Evolutionary conservation across 2,113 vertebrate genomes (phyloP).

Genomic region (Poeciliopsis prolifica): DNA sequence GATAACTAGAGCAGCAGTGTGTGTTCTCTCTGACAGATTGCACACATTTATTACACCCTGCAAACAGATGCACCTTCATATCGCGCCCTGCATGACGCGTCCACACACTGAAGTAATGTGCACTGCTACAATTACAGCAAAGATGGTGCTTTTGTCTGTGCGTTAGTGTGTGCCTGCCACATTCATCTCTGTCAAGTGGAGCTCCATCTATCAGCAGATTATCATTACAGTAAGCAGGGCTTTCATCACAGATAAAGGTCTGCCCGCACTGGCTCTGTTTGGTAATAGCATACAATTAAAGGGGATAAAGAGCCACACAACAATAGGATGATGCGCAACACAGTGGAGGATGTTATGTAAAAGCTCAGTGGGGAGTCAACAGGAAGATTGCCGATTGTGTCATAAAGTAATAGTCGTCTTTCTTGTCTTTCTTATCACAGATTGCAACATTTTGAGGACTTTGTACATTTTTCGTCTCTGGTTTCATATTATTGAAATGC

Average conservation of each 20-base stretch:
- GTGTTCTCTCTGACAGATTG: slow-evolving; percentile 13
- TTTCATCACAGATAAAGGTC: slow-evolving; percentile 53
- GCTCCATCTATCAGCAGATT: slow-evolving; percentile 52
- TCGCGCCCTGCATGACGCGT: background rate
- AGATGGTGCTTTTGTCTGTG: background rate
- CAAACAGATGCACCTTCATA: slow-evolving; percentile 25
- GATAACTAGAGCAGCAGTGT: slow-evolving; percentile 10
- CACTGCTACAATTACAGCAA: slow-evolving; percentile 29
- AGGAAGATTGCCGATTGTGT: background rate
- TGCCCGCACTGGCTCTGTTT: slow-evolving; percentile 20
- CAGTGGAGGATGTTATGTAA: slow-evolving; percentile 5
- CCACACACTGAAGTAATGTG: slow-evolving; percentile 7
- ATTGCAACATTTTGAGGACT: background rate
- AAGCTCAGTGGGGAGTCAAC: slow-evolving; percentile 20
- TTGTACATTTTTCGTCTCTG: background rate
- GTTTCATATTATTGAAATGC: background rate
- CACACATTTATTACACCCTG: background rate
- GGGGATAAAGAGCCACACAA: slow-evolving; percentile 21
- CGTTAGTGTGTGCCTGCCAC: background rate
- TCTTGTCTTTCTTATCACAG: background rate
- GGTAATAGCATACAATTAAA: slow-evolving; percentile 57
- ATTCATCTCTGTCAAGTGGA: slow-evolving; percentile 43
- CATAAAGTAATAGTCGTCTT: background rate
- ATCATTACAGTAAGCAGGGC: slow-evolving; percentile 49
- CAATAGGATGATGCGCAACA: slow-evolving; percentile 16